Evolutionary conservation across 2,888 invertebrate genomes (phyloP).

Genomic region (Hypena proboscidalis): DNA sequence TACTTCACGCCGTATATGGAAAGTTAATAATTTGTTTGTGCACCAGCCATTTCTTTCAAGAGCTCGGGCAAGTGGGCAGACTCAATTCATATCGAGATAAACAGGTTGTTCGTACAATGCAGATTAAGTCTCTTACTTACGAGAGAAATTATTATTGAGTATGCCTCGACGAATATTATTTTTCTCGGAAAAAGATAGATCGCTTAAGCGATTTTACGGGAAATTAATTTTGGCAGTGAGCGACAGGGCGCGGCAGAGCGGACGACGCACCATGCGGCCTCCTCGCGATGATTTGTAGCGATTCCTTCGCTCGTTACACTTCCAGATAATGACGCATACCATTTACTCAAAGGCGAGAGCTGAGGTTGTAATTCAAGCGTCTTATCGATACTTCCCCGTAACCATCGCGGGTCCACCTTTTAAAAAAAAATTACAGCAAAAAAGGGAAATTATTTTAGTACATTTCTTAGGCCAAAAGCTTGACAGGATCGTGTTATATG

Average conservation of each 20-base stretch:
- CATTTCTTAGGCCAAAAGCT: slow-evolving; percentile 26
- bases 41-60: slow-evolving; percentile 62
- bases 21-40: slow-evolving; percentile 75
- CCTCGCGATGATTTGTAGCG: slow-evolving; percentile 73
- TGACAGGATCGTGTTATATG: slow-evolving; percentile 40
- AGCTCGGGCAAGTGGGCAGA: slow-evolving; percentile 52
- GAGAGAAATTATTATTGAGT: slow-evolving; percentile 69
- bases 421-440: slow-evolving; percentile 51
- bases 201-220: slow-evolving; percentile 79
- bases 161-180: slow-evolving; percentile 68
- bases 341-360: slow-evolving; percentile 69
- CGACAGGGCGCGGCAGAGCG: slow-evolving; percentile 67
- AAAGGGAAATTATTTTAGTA: slow-evolving; percentile 17
- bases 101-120: slow-evolving; percentile 60
- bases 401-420: slow-evolving; percentile 48
- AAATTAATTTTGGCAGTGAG: slow-evolving; percentile 82
- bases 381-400: slow-evolving; percentile 64
- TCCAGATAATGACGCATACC: slow-evolving; percentile 74
- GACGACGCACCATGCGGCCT: slow-evolving; percentile 44
- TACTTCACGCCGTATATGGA: slow-evolving; percentile 65
- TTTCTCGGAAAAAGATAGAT: slow-evolving; percentile 81
- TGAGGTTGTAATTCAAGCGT: slow-evolving; percentile 63
- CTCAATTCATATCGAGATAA: slow-evolving; percentile 66
- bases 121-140: slow-evolving; percentile 69
- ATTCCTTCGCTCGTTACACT: slow-evolving; percentile 69